Evolutionary conservation across 2,113 vertebrate species (phyloP).

Genomic region (Alexandromys fortis): DNA sequence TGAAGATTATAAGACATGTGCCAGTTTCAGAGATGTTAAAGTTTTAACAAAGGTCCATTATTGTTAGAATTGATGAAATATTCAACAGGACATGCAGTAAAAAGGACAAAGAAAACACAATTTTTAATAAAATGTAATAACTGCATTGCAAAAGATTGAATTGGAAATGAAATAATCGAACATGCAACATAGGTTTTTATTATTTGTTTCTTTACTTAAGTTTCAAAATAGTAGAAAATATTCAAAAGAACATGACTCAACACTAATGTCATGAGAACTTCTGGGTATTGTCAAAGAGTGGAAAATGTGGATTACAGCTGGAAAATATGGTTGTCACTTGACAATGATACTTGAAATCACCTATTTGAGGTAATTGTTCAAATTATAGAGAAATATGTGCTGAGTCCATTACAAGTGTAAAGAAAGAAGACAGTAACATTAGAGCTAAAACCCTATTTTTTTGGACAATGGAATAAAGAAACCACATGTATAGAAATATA

Average conservation of each 20-base stretch:
- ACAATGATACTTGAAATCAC: slow-evolving; percentile 26
- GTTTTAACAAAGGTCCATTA: not conserved
- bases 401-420: not conserved
- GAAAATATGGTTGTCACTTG: not conserved
- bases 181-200: not conserved
- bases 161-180: not conserved
- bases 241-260: not conserved
- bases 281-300: not conserved
- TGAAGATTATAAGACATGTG: not conserved
- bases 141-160: not conserved
- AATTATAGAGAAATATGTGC: not conserved
- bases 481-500: not conserved
- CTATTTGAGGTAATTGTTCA: not conserved
- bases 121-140: slow-evolving; percentile 10
- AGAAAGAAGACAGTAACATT: not conserved
- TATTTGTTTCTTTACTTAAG: not conserved
- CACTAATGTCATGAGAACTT: not conserved
- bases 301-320: not conserved
- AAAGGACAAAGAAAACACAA: slow-evolving; percentile 25
- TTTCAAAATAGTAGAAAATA: not conserved
- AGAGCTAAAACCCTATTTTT: not conserved
- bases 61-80: not conserved
- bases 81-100: not conserved
- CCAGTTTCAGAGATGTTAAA: not conserved
- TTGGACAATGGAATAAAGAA: not conserved